A percentile compares a stretch with the other conserved stretches of the same genome.
Evolutionary conservation across 2,888 invertebrate genomes (phyloP).

Genomic region (Chesias legatella): DNA sequence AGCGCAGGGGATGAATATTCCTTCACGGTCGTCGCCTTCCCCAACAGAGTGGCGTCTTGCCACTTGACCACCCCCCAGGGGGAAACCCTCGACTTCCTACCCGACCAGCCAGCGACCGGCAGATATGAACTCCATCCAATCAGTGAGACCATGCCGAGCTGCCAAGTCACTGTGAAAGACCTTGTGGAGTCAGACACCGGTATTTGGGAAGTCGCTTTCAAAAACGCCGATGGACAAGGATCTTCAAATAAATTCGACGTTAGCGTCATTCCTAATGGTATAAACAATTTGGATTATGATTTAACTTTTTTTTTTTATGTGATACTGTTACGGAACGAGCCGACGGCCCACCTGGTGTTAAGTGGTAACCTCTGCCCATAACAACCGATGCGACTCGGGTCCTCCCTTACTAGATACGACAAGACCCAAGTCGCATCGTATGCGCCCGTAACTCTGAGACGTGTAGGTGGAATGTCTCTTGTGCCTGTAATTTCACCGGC

Average conservation of each 20-base stretch:
- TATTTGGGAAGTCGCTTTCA: conserved; percentile 15
- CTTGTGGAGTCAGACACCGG: conserved; percentile 16
- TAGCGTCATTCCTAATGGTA: conserved; percentile 6
- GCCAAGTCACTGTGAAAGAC: conserved; percentile 13
- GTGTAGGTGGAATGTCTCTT: too few relatives aligned
- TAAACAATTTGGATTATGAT: too few relatives aligned
- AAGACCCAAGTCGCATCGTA: too few relatives aligned
- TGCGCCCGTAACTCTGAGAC: too few relatives aligned
- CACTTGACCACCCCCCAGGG: conserved; percentile 14
- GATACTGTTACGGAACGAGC: too few relatives aligned
- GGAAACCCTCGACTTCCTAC: conserved; percentile 9
- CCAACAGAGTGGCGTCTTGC: conserved; percentile 9
- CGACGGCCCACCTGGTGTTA: too few relatives aligned
- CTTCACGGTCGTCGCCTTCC: conserved; percentile 7
- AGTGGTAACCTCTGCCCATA: too few relatives aligned
- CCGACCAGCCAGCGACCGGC: background rate
- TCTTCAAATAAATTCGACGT: conserved; percentile 2
- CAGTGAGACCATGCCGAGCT: background rate
- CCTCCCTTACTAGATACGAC: too few relatives aligned
- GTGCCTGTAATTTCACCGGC: too few relatives aligned
- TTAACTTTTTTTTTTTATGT: too few relatives aligned
- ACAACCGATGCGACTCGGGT: too few relatives aligned
- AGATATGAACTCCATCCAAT: conserved; percentile 11
- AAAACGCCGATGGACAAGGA: background rate
- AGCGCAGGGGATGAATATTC: conserved; percentile 9